phyloP scores from a whole-genome alignment of 2,888 invertebrate genomes.

The Aricia artaxerxes region DNA sequence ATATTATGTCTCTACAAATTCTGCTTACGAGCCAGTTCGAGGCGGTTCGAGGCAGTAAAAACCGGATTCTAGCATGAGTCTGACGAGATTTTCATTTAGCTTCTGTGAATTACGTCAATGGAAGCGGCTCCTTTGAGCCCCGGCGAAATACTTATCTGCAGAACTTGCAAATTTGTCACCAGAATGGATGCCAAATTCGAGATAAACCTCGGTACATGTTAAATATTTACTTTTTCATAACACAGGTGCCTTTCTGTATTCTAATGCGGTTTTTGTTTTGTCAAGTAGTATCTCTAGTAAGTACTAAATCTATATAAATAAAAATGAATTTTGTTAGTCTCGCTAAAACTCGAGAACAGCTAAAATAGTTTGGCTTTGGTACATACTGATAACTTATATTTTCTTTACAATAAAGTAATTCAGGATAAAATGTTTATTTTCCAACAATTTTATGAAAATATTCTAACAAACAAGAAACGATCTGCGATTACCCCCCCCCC shows the following conservation, averaged over 20 bases:
- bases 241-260: not conserved
- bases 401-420: not conserved
- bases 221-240: not conserved
- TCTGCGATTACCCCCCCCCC: not conserved
- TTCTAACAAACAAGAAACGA: not conserved
- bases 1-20: constrained; percentile 12
- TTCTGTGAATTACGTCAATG: constrained; percentile 51
- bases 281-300: too few species aligned
- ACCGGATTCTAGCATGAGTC: constrained; percentile 45
- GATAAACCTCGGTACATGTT: not conserved
- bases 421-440: not conserved
- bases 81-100: constrained; percentile 61
- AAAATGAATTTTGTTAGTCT: too few species aligned
- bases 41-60: constrained; percentile 35
- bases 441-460: not conserved
- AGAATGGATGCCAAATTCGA: constrained; percentile 4
- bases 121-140: constrained; percentile 39
- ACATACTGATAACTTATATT: not conserved
- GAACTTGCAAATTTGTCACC: constrained; percentile 35
- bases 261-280: not conserved
- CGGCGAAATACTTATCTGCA: constrained; percentile 25
- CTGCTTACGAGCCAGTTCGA: constrained; percentile 32
- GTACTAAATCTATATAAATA: too few species aligned
- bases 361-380: too few species aligned
- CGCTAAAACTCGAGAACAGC: too few species aligned